These are phyloP conservation scores for Rhynchonycteris naso DNA, from an alignment of 2,797 vertebrate species.

Conservation along the genomic window DNA sequence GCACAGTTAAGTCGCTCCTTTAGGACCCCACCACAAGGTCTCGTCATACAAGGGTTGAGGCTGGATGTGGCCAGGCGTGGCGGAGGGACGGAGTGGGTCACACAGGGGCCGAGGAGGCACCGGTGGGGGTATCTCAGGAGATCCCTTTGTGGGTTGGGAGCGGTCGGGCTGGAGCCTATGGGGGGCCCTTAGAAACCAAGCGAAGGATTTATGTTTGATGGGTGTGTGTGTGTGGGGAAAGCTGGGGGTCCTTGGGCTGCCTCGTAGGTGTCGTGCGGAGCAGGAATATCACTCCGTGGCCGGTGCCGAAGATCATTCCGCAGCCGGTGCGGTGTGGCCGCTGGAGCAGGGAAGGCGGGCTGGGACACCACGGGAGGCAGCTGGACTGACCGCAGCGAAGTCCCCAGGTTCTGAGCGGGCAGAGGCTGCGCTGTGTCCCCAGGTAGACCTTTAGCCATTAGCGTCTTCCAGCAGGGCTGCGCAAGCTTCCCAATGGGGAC, in stretches of 20 bases:
- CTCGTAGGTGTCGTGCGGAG: too few species aligned
- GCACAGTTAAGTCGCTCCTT: neutral
- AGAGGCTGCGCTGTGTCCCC: neutral
- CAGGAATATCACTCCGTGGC: too few species aligned
- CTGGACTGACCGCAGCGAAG: neutral
- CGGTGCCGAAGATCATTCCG: accelerated
- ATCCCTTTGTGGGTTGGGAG: neutral
- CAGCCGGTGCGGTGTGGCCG: accelerated
- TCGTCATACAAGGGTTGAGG: neutral
- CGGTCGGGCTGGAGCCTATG: neutral
- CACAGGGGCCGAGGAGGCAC: neutral
- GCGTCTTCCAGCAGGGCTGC: neutral
- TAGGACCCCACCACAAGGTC: neutral
- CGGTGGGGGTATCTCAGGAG: neutral
- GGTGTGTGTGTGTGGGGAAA: neutral
- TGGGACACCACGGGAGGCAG: neutral
- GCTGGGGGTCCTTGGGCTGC: neutral
- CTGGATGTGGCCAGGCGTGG: neutral
- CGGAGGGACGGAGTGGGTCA: neutral
- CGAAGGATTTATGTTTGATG: neutral
- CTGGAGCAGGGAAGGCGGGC: neutral
- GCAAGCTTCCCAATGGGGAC: too few species aligned
- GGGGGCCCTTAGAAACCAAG: neutral
- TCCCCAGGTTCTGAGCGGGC: neutral
- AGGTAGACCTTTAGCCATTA: neutral